Percentiles rank a stretch among this genome's conserved stretches.
Conservation (phyloP, 2,113 vertebrate genomes). For the Eidolon helvum region DNA sequence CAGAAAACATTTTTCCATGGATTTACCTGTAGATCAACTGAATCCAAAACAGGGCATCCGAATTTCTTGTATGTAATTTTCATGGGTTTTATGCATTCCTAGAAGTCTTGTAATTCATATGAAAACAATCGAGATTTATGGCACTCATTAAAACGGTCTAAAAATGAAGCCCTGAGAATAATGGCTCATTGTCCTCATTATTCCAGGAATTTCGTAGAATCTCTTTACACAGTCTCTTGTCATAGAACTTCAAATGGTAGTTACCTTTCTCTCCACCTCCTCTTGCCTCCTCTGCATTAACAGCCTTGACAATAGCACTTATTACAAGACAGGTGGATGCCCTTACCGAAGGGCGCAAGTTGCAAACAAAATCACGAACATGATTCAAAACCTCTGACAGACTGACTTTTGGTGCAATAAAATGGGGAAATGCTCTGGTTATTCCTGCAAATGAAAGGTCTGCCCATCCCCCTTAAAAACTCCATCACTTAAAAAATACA, state of each 20-base stretch:
- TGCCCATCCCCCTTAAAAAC: background rate
- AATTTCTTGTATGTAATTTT: background rate
- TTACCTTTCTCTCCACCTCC: background rate
- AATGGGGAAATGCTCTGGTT: background rate
- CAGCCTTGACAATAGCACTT: background rate
- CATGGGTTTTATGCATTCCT: background rate
- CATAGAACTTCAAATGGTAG: background rate
- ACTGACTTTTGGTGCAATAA: background rate
- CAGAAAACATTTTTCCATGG: background rate
- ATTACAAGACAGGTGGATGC: background rate
- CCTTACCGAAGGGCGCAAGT: conserved; percentile 45
- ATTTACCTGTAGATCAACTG: background rate
- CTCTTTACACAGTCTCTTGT: background rate
- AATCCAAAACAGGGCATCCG: background rate
- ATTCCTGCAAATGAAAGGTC: background rate
- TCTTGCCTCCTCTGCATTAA: background rate
- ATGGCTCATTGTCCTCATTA: background rate
- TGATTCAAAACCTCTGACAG: conserved; percentile 11
- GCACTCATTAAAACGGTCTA: background rate
- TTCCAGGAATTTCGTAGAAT: background rate
- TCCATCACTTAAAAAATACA: background rate
- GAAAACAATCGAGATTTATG: background rate
- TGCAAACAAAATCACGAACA: background rate
- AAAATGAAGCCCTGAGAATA: background rate
- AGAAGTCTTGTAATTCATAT: background rate